Base-by-base conservation (phyloP, 2,888 invertebrate genomes). In the Metellina segmentata region DNA sequence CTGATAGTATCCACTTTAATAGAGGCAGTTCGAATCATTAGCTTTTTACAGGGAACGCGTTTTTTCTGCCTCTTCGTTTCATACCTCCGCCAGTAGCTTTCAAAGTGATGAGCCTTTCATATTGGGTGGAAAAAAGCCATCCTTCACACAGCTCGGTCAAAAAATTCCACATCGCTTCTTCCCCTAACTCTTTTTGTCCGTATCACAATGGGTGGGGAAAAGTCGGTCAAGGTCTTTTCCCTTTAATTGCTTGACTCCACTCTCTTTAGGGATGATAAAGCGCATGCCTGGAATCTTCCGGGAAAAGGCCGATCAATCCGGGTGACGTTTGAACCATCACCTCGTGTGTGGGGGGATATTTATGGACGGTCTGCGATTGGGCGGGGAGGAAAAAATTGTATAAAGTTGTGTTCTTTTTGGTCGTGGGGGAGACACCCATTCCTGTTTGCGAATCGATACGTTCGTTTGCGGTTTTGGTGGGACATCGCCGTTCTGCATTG, bases 181-280 rank as follows among this genome's bases (percentile, higher is more conserved):
- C 34, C 34, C 51, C 34, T 34, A 34, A 34, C 34, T 75, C 70
- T 93, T 83, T 81, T 70, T 78, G 89, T 77, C 53, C 83, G 53
- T 78, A 83, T 88, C 87, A 88, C 81, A 53, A 88, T 81, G 85
- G 79, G 78, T 77, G 61, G 81, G 85, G 11, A 70, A 86, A 91
- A 91, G 61, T 91, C 82, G 91, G 91, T 91, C 91, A 91, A 91
- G 91, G 91, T 82, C 91, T 48, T 74, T 61, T 34, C 34, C 72
- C 51, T 34, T 72, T 90, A 89, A 89, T 89, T 86, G 72, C 78
- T 75, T 34, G 34, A 34, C 34, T 34, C 34, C 34, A 34, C 34
- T 70, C 61, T 81, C 69, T 88, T 48, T 70, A 11, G 11, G 13
- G 71, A 79, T 19, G 61, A 19, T 70, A 70, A 83, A 53, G 83